phyloP scores from a whole-genome alignment of 2,797 vertebrate species.

The Pseudomugil tenellus region DNA sequence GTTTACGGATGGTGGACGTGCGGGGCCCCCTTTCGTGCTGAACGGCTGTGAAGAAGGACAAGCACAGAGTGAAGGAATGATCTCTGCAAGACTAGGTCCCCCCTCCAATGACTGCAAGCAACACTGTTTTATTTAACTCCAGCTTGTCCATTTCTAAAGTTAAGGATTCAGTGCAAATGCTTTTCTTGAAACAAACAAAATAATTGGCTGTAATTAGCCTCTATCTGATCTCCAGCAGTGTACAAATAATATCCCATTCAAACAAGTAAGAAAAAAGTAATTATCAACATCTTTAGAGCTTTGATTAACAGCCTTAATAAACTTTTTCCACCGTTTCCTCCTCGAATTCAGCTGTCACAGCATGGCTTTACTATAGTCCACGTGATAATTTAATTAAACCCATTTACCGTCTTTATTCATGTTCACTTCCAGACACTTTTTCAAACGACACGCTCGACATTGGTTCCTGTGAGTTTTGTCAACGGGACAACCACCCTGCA shows the following conservation, averaged over 20 bases:
- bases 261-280: slow-evolving; percentile 34
- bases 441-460: slow-evolving; percentile 96
- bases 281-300: slow-evolving; percentile 36
- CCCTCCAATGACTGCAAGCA: not conserved
- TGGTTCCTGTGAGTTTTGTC: slow-evolving; percentile 99
- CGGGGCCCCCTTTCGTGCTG: slow-evolving; percentile 97
- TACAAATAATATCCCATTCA: slow-evolving; percentile 16
- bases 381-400: slow-evolving; percentile 60
- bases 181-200: not conserved
- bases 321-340: slow-evolving; percentile 5
- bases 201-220: slow-evolving; percentile 25
- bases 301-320: slow-evolving; percentile 30
- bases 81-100: slow-evolving; percentile 2
- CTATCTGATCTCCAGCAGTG: not conserved
- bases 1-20: slow-evolving; percentile 97
- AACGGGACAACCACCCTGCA: slow-evolving; percentile 95
- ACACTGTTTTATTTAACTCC: not conserved
- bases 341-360: slow-evolving; percentile 35
- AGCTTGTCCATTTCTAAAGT: not conserved
- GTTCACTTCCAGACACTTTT: slow-evolving; percentile 99
- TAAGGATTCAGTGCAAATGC: not conserved
- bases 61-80: slow-evolving; percentile 27
- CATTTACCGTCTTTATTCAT: slow-evolving; percentile 99
- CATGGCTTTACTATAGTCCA: slow-evolving; percentile 37
- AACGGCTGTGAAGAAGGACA: slow-evolving; percentile 85